Conservation (phyloP, 2,113 vertebrate species). For the Terrapene triunguis region DNA sequence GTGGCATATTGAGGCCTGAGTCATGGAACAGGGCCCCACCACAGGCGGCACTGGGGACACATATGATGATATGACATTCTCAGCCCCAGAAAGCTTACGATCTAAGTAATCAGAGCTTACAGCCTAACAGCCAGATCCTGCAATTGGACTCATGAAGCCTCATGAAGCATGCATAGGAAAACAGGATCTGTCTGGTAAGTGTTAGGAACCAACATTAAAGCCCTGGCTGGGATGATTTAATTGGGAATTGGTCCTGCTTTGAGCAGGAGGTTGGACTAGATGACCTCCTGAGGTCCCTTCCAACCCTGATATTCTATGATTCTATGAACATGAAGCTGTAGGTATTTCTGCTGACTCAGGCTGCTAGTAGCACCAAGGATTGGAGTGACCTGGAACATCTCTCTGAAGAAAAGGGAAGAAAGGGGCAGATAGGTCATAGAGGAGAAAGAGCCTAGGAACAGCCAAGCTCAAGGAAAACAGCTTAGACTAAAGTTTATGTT, state of each 20-base stretch:
- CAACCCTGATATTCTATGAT: too few relatives aligned
- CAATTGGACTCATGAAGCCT: background rate
- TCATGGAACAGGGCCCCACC: background rate
- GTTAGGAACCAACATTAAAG: background rate
- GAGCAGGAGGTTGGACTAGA: too few relatives aligned
- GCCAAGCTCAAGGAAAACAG: background rate
- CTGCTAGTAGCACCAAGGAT: background rate
- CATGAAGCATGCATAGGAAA: background rate
- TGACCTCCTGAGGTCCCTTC: too few relatives aligned
- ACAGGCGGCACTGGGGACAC: background rate
- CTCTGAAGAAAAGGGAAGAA: background rate
- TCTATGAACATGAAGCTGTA: background rate
- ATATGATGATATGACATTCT: background rate
- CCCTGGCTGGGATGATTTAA: too few relatives aligned
- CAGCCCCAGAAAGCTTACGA: background rate
- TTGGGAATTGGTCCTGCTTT: too few relatives aligned
- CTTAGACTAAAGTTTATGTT: background rate
- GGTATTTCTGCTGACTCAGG: constrained; percentile 2
- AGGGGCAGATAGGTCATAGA: background rate
- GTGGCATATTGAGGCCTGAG: background rate
- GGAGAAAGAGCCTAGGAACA: background rate
- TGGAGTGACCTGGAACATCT: background rate
- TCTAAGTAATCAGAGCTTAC: background rate
- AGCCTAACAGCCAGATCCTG: background rate
- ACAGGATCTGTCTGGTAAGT: background rate